Base-by-base conservation (phyloP, 2,113 vertebrate species). In the Sardina pilchardus region DNA sequence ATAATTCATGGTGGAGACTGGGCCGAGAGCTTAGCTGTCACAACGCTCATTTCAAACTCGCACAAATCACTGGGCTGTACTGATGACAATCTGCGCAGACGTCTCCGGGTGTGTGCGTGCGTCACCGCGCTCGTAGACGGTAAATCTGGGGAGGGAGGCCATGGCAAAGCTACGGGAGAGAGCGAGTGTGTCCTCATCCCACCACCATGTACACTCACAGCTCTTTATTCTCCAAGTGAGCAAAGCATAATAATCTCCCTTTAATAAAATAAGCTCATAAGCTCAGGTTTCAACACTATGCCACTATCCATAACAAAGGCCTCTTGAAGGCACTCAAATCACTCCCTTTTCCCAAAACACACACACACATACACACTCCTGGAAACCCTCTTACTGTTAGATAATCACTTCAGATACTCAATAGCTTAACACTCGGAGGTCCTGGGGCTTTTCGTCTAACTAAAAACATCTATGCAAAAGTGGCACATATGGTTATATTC, bases 31-130 rank as follows among this genome's bases (percentile, higher is more conserved):
- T 75, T 36, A 71, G 67, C 47, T 26, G 30, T 75, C 44, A 81
- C 81, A 85, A 21, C 42, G 39, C 85, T 63, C 26, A 53, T 42
- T 71, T 44, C 39, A 19, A 48, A 75, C 34, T 9, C 4, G 26
- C 63, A 71, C 63, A 71, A 71, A 71, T 71, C 63, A 71, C 63
- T 71, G 63, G 63, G 63, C 59, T 67, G 59, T 67, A 67, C 59
- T 67, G 59, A 30, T 10, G 26, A 67, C 59, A 26, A 67, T 26
- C 59, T 67, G 9, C n/a, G 5, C 12, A 9, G 26, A 34, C 34
- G 81, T 63, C 19, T 59, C 78, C 1, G 59, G 9, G 59, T 67
- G 59, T 67, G 24, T 67, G 59, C 10, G 59, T 67, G 59, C 7
- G 59, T 67, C 7, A 59, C 16, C 4, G 24, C 53, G 53, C 53